Evolutionary conservation across 2,888 invertebrate genomes (phyloP).

Genomic region (Cybosia mesomella): DNA sequence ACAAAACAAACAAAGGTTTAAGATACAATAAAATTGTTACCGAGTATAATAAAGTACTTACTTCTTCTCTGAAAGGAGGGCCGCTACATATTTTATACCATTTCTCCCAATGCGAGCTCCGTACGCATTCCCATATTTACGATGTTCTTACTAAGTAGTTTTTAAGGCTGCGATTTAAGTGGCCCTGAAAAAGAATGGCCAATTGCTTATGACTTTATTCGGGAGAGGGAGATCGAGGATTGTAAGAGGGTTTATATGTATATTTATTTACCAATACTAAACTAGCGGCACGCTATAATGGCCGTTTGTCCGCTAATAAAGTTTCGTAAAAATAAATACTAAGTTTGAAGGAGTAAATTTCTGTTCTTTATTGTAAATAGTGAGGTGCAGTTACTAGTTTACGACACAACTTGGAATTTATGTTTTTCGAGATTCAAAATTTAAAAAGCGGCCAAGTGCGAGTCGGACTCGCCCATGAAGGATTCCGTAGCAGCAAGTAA

Average conservation of each 20-base stretch:
- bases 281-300: too few species aligned
- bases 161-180: constrained; percentile 35
- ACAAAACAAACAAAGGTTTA: constrained; percentile 35
- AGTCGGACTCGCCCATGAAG: too few species aligned
- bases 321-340: too few species aligned
- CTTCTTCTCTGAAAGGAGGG: constrained; percentile 28
- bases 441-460: too few species aligned
- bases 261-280: too few species aligned
- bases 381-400: too few species aligned
- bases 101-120: constrained; percentile 26
- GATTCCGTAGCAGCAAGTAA: too few species aligned
- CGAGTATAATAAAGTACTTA: constrained; percentile 42
- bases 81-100: constrained; percentile 47
- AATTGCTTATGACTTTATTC: constrained; percentile 20
- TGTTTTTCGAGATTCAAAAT: too few species aligned
- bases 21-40: constrained; percentile 38
- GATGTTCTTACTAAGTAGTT: constrained; percentile 42
- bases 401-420: too few species aligned
- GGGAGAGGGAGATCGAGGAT: background rate
- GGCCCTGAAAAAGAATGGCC: constrained; percentile 19
- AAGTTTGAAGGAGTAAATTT: too few species aligned
- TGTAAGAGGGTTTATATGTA: constrained; percentile 6
- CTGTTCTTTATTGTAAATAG: too few species aligned
- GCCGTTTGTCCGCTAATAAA: too few species aligned
- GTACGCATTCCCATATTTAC: constrained; percentile 34